Percentiles rank a stretch among this genome's conserved stretches.
These are phyloP conservation scores for Melanotaenia pygmaea DNA, from an alignment of 2,797 vertebrate species.

Conservation along the genomic window DNA sequence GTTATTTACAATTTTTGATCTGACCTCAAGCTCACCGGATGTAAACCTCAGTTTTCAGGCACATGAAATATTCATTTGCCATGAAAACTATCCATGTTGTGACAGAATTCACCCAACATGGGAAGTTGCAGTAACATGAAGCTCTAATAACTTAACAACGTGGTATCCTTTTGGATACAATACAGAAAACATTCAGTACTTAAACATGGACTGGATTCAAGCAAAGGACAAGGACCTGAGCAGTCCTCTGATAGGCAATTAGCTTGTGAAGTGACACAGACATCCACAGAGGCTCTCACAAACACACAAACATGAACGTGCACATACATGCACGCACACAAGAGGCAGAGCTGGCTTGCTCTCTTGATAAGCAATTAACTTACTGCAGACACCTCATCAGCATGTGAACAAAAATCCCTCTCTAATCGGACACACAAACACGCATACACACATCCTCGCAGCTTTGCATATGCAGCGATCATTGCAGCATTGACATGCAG, in stretches of 20 bases:
- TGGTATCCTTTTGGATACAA: background rate
- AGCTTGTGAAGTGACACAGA: conserved; percentile 54
- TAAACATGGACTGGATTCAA: conserved; percentile 40
- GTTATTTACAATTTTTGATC: background rate
- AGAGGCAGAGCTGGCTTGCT: conserved; percentile 65
- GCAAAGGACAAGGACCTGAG: conserved; percentile 62
- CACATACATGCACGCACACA: conserved; percentile 26
- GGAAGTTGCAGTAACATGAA: background rate
- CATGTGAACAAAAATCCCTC: conserved; percentile 69
- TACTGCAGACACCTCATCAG: conserved; percentile 79
- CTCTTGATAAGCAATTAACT: conserved; percentile 84
- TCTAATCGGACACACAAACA: conserved; percentile 61
- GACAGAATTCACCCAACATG: too few relatives aligned
- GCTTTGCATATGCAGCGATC: conserved; percentile 74
- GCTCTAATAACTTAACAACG: background rate
- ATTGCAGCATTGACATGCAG: conserved; percentile 75
- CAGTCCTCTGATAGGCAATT: conserved; percentile 66
- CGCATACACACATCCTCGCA: conserved; percentile 44
- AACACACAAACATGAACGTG: conserved; percentile 40
- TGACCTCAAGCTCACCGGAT: background rate
- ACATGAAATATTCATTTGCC: background rate
- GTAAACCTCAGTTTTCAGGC: background rate
- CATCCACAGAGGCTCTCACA: conserved; percentile 28
- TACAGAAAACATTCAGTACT: conserved; percentile 16
- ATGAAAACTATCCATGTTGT: background rate